phyloP scores from a whole-genome alignment of 2,888 invertebrate genomes.

The Tachina grossa region DNA sequence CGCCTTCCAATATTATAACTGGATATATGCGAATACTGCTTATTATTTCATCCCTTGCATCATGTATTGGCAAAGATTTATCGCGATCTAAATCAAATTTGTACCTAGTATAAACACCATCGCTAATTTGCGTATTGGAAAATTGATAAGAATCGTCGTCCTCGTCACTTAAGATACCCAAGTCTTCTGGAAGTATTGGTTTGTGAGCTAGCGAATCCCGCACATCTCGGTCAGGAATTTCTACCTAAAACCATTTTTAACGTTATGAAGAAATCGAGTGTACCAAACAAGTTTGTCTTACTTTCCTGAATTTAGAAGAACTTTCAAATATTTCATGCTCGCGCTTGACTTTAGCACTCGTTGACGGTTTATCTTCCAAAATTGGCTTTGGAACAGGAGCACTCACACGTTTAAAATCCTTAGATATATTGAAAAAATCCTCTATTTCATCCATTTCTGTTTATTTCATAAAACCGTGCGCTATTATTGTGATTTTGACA shows the following conservation, averaged over 20 bases:
- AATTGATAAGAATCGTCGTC: constrained; percentile 61
- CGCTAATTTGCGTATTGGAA: constrained; percentile 72
- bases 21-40: constrained; percentile 84
- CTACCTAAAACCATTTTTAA: constrained; percentile 20
- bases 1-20: constrained; percentile 93
- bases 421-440: constrained; percentile 81
- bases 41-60: constrained; percentile 85
- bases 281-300: not conserved
- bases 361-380: constrained; percentile 44
- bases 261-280: not conserved
- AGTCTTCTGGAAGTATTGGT: constrained; percentile 70
- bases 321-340: constrained; percentile 75
- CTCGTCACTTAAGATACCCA: constrained; percentile 74
- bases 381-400: constrained; percentile 70
- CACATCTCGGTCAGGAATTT: not conserved
- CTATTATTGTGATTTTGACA: not conserved
- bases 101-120: constrained; percentile 77
- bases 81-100: constrained; percentile 77
- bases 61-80: constrained; percentile 79
- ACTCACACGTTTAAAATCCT: constrained; percentile 77
- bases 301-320: constrained; percentile 47
- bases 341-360: constrained; percentile 75
- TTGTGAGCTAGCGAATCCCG: not conserved
- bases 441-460: constrained; percentile 79
- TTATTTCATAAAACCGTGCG: constrained; percentile 6